Evolutionary conservation across 2,888 invertebrate genomes (phyloP).

Genomic region (Tholera decimalis): DNA sequence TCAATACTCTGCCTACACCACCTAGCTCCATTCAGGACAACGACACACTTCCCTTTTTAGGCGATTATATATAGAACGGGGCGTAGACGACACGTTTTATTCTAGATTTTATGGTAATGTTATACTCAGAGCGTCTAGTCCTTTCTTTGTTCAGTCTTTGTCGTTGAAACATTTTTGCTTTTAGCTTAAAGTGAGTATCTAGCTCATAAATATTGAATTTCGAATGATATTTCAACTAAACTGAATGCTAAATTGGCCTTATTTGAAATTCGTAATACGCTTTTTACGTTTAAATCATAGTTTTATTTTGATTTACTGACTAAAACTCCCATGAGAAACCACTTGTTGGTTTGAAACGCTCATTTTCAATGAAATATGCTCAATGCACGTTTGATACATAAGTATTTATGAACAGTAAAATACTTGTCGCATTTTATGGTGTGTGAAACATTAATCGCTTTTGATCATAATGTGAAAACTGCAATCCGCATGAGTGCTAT

Average conservation of each 20-base stretch:
- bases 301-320: slow-evolving; percentile 32
- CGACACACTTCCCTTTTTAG: slow-evolving; percentile 67
- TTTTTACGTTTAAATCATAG: slow-evolving; percentile 24
- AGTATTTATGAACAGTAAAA: slow-evolving; percentile 38
- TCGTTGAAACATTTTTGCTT: slow-evolving; percentile 35
- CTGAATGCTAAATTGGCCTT: slow-evolving; percentile 15
- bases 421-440: slow-evolving; percentile 30
- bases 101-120: slow-evolving; percentile 52
- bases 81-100: slow-evolving; percentile 42
- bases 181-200: slow-evolving; percentile 23
- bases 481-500: slow-evolving; percentile 12
- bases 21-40: slow-evolving; percentile 64
- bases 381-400: slow-evolving; percentile 29
- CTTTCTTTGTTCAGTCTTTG: slow-evolving; percentile 42
- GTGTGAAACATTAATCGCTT: slow-evolving; percentile 35
- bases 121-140: slow-evolving; percentile 22
- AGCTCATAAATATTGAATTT: slow-evolving; percentile 42
- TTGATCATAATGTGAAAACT: slow-evolving; percentile 33
- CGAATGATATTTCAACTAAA: slow-evolving; percentile 36
- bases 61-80: slow-evolving; percentile 58
- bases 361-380: slow-evolving; percentile 22
- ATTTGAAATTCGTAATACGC: slow-evolving; percentile 18
- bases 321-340: slow-evolving; percentile 48
- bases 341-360: slow-evolving; percentile 35
- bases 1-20: slow-evolving; percentile 58